Conservation (phyloP, 2,113 vertebrate genomes). For the Paraplagusia blochii region DNA sequence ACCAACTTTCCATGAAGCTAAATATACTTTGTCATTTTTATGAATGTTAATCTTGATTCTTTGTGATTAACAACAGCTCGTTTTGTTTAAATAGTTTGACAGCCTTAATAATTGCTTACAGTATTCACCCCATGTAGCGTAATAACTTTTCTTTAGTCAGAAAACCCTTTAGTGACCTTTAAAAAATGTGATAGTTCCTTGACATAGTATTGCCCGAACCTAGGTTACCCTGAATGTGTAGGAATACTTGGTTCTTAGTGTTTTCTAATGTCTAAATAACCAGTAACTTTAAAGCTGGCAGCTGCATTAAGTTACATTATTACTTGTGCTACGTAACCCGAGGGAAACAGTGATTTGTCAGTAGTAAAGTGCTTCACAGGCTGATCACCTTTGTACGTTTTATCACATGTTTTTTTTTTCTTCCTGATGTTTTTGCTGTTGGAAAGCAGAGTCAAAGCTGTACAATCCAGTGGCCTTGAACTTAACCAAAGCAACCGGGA, state of each 20-base stretch:
- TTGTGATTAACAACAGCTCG: no score
- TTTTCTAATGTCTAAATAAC: conserved; percentile 15
- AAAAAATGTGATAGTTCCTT: neutral
- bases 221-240: conserved; percentile 40
- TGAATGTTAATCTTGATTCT: no score
- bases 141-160: conserved; percentile 1
- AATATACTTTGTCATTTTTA: no score
- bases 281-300: conserved; percentile 47
- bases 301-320: conserved; percentile 44
- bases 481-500: conserved; percentile 9
- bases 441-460: conserved; percentile 25
- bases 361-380: conserved; percentile 66
- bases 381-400: conserved; percentile 39
- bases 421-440: neutral
- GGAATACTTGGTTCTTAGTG: conserved; percentile 28
- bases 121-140: no score
- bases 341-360: conserved; percentile 45
- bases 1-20: no score
- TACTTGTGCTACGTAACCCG: conserved; percentile 49
- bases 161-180: neutral
- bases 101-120: no score
- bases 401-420: conserved; percentile 25
- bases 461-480: conserved; percentile 21
- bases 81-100: no score
- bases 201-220: neutral